Conservation (phyloP, 2,113 vertebrate species). For the Proteles cristata region DNA sequence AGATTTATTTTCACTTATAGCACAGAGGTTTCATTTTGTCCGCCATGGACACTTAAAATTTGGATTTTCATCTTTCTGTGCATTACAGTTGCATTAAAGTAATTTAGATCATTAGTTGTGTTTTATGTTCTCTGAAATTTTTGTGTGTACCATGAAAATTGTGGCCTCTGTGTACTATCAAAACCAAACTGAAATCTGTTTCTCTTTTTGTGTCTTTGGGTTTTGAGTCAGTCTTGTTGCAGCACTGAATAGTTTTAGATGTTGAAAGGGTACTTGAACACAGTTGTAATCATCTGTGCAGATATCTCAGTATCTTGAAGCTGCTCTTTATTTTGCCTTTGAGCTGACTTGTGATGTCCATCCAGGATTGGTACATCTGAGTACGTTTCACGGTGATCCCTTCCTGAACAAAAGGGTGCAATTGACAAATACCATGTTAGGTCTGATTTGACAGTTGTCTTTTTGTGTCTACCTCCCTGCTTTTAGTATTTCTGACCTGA, state of each 20-base stretch:
- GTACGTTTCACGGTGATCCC: background rate
- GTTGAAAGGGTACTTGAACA: background rate
- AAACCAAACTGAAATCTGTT: background rate
- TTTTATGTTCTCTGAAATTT: background rate
- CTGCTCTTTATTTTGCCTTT: background rate
- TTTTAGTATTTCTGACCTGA: background rate
- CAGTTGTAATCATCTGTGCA: background rate
- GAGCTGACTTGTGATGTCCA: background rate
- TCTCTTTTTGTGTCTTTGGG: background rate
- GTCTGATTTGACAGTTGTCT: background rate
- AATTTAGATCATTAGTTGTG: background rate
- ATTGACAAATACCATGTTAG: background rate
- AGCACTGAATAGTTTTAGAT: background rate
- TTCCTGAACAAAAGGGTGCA: background rate
- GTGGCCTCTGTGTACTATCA: background rate
- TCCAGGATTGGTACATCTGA: background rate
- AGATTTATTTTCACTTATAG: background rate
- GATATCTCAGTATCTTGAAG: too few relatives aligned
- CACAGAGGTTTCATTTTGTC: background rate
- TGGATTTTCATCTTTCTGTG: background rate
- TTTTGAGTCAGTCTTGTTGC: slow-evolving; percentile 13
- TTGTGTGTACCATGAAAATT: background rate
- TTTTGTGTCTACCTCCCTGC: too few relatives aligned
- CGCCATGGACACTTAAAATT: background rate
- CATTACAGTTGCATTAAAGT: background rate